Evolutionary conservation across 2,888 invertebrate genomes (phyloP).

Genomic region (Smittia aterrima): DNA sequence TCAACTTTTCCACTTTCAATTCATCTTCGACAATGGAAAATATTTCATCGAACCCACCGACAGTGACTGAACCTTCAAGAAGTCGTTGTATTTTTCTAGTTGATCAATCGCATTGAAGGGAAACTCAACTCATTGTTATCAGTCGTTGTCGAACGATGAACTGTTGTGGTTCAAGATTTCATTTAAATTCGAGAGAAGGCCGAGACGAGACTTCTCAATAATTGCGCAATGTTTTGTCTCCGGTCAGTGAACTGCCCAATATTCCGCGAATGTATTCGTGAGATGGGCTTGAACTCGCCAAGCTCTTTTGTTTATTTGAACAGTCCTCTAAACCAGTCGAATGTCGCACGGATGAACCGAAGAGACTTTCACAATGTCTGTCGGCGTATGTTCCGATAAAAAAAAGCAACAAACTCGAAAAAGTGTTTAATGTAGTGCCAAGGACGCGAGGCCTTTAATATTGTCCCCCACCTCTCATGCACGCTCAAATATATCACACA

Average conservation of each 20-base stretch:
- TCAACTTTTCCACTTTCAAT: not conserved
- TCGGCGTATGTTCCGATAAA: not conserved
- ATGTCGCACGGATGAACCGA: too few relatives aligned
- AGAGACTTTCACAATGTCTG: not conserved
- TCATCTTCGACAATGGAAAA: not conserved
- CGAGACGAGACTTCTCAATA: not conserved
- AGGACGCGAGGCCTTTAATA: slow-evolving; percentile 27
- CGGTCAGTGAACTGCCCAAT: not conserved
- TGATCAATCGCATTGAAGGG: slow-evolving; percentile 9
- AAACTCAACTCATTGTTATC: not conserved
- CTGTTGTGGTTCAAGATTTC: too few relatives aligned
- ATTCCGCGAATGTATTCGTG: not conserved
- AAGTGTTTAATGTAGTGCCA: slow-evolving; percentile 37
- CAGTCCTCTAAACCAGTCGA: too few relatives aligned
- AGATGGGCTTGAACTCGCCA: not conserved
- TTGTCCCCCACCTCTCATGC: slow-evolving; percentile 11
- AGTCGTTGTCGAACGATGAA: too few relatives aligned
- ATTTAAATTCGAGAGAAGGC: too few relatives aligned
- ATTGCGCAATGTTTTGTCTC: not conserved
- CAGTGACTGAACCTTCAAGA: not conserved
- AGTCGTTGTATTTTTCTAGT: not conserved
- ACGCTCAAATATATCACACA: slow-evolving; percentile 6
- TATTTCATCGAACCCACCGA: not conserved
- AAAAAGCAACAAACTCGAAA: not conserved
- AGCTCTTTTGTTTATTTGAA: not conserved